Conservation (phyloP, 2,797 vertebrate genomes). For the Falco cherrug region DNA sequence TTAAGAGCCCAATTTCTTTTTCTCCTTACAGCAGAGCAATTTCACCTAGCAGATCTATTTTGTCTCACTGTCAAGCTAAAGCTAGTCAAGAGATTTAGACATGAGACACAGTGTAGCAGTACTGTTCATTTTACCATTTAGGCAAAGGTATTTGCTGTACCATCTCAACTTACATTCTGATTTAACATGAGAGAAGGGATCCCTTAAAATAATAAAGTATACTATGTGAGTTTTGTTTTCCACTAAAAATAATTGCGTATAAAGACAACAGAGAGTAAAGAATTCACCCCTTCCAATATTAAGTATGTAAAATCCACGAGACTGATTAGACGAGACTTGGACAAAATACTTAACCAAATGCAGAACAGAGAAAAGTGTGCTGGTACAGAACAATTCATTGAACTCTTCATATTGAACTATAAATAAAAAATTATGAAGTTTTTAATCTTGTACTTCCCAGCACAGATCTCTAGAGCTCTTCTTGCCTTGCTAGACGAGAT, state of each 20-base stretch:
- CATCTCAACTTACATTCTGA: not conserved
- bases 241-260: not conserved
- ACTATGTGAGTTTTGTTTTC: not conserved
- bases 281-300: not conserved
- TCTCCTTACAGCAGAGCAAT: not conserved
- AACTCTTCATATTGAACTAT: not conserved
- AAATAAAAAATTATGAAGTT: not conserved
- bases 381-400: not conserved
- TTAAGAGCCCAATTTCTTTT: not conserved
- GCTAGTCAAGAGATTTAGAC: not conserved
- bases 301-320: not conserved
- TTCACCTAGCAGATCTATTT: not conserved
- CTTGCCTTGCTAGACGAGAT: not conserved
- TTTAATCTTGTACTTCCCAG: not conserved
- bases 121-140: not conserved
- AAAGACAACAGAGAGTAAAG: not conserved
- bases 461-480: not conserved
- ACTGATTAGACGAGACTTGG: not conserved
- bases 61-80: not conserved
- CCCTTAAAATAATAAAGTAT: not conserved
- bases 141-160: not conserved
- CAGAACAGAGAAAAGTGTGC: not conserved
- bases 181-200: not conserved
- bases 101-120: accelerated
- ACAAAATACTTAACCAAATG: not conserved